Percentiles rank a stretch among this genome's conserved stretches.
Evolutionary conservation across 2,888 invertebrate genomes (phyloP).

Genomic region (Lasius fuliginosus): DNA sequence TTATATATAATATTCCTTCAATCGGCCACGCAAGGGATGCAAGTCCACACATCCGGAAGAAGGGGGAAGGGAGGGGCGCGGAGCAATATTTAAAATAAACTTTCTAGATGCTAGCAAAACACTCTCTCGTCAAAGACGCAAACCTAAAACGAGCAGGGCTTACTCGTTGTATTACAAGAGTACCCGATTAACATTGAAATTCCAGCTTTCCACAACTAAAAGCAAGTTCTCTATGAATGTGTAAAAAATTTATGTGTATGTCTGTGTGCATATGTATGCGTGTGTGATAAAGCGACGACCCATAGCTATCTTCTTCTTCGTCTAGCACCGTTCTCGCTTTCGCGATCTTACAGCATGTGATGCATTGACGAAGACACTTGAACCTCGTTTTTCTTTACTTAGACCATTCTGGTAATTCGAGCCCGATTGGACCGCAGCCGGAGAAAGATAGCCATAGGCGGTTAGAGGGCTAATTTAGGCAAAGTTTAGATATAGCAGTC

Average conservation of each 20-base stretch:
- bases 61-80: not conserved
- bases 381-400: constrained; percentile 64
- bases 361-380: constrained; percentile 64
- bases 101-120: constrained; percentile 23
- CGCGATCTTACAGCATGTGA: constrained; percentile 63
- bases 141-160: constrained; percentile 57
- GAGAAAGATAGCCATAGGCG: constrained; percentile 78
- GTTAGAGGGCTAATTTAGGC: constrained; percentile 77
- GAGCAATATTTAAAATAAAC: constrained; percentile 47
- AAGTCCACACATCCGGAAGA: constrained; percentile 9
- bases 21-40: constrained; percentile 65
- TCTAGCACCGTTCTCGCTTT: constrained; percentile 63
- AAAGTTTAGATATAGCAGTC: constrained; percentile 78
- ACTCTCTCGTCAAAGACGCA: constrained; percentile 52
- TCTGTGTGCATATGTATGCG: constrained; percentile 1
- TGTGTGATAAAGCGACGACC: constrained; percentile 71
- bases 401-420: constrained; percentile 68
- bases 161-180: constrained; percentile 57
- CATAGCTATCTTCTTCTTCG: constrained; percentile 78
- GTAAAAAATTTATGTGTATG: constrained; percentile 28
- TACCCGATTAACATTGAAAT: constrained; percentile 56
- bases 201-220: constrained; percentile 52
- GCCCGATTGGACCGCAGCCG: constrained; percentile 69
- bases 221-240: constrained; percentile 40
- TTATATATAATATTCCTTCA: constrained; percentile 28